These are phyloP conservation scores for Falco rusticolus DNA, from an alignment of 2,797 vertebrate genomes.

Conservation along the genomic window DNA sequence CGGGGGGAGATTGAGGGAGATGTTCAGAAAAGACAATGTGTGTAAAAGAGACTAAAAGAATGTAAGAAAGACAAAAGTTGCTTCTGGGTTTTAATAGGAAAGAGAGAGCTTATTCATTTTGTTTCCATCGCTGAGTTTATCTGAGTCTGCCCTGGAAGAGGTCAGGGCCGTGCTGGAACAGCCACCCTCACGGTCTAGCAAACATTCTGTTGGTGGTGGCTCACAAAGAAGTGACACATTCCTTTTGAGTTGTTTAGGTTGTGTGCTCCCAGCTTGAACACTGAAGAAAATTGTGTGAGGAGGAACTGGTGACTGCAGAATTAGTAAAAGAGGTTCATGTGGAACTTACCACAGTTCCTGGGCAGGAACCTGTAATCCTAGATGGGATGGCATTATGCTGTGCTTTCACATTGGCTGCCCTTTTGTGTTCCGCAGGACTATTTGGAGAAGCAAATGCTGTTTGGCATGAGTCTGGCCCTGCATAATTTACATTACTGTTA, in stretches of 20 bases:
- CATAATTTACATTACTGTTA: constrained; percentile 60
- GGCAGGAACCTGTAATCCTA: constrained; percentile 32
- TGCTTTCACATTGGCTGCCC: constrained; percentile 11
- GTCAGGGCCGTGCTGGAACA: background rate
- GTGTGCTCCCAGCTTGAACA: background rate
- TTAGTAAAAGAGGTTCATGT: background rate
- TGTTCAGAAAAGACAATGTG: background rate
- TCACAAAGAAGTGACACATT: constrained; percentile 50
- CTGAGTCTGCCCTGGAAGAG: background rate
- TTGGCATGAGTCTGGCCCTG: constrained; percentile 28
- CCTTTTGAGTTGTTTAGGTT: background rate
- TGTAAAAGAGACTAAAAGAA: background rate
- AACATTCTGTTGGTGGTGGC: constrained; percentile 1
- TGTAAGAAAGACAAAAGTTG: background rate
- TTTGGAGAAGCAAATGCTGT: constrained; percentile 44
- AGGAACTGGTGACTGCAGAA: background rate
- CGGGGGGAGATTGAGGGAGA: background rate
- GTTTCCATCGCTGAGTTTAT: background rate
- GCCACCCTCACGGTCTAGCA: background rate
- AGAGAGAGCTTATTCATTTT: background rate
- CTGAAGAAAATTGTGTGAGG: background rate
- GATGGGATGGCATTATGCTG: background rate
- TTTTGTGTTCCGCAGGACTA: constrained; percentile 34
- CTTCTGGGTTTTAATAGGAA: background rate
- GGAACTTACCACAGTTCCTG: background rate